Conservation (phyloP, 2,113 vertebrate genomes). For the Oncorhynchus kisutch region DNA sequence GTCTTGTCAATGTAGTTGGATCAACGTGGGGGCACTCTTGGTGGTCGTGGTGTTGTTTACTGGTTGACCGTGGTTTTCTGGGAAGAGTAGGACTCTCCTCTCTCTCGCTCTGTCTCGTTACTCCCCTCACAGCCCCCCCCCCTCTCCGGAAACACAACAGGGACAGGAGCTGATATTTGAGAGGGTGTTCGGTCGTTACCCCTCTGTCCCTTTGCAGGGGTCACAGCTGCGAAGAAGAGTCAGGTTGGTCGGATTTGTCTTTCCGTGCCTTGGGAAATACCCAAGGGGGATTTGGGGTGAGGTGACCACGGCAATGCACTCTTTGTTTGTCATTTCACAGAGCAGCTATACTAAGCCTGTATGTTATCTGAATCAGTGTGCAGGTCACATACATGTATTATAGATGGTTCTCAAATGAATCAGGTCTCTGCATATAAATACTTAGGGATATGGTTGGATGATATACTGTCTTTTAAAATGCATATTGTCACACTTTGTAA, state of each 20-base stretch:
- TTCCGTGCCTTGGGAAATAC: not conserved
- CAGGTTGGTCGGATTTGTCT: not conserved
- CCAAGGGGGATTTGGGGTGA: not conserved
- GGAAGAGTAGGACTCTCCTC: constrained; percentile 11
- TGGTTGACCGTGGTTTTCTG: constrained; percentile 22
- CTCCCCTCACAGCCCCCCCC: not conserved
- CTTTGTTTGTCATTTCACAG: not conserved
- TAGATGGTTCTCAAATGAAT: no score
- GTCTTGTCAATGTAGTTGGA: no score
- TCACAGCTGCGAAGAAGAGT: constrained; percentile 1
- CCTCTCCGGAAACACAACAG: no score
- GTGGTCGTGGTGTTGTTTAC: constrained; percentile 2
- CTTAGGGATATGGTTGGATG: no score
- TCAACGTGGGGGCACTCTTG: no score
- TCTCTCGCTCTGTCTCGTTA: not conserved
- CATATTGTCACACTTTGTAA: no score
- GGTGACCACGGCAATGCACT: not conserved
- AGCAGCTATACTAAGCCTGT: no score
- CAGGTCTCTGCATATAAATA: no score
- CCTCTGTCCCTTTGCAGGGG: not conserved
- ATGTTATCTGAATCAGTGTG: no score
- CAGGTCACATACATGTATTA: no score
- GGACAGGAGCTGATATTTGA: no score
- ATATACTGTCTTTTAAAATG: no score
- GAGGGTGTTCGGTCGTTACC: not conserved